These are phyloP conservation scores for Macrostomum lignano DNA, from an alignment of 1,140 invertebrate species.

Conservation along the genomic window DNA sequence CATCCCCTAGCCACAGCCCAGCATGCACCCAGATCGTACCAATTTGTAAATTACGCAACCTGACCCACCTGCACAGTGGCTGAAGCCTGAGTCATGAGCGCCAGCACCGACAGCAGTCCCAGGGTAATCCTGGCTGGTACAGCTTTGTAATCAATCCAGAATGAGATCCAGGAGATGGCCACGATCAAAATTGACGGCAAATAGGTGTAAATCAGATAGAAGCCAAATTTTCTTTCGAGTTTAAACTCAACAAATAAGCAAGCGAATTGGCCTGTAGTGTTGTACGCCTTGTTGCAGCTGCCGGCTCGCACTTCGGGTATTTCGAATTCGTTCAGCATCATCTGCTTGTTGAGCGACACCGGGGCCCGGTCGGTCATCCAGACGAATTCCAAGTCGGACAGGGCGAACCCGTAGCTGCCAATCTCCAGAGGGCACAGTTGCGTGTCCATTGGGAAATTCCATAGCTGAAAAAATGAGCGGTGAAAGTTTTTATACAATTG, in stretches of 20 bases:
- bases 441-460: slow-evolving; percentile 52
- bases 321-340: too few species aligned
- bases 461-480: slow-evolving; percentile 88
- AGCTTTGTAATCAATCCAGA: slow-evolving; percentile 11
- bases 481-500: too few species aligned
- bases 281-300: too few species aligned
- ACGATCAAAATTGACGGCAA: slow-evolving; percentile 54
- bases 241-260: slow-evolving; percentile 40
- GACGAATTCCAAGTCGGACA: slow-evolving; percentile 1
- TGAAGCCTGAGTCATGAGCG: slow-evolving; percentile 16
- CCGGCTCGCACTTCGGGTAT: too few species aligned
- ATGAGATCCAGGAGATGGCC: slow-evolving; percentile 48
- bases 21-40: too few species aligned
- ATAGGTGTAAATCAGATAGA: slow-evolving; percentile 57
- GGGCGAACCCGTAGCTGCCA: slow-evolving; percentile 42
- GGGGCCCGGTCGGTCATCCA: too few species aligned
- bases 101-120: slow-evolving; percentile 14
- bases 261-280: background rate
- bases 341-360: too few species aligned
- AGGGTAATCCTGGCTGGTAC: slow-evolving; percentile 13
- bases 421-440: slow-evolving; percentile 48
- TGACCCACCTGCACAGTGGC: too few species aligned
- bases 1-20: too few species aligned
- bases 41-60: too few species aligned
- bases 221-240: slow-evolving; percentile 52